Conservation (phyloP, 2,888 invertebrate genomes). For the Gonocerus acuteangulatus region DNA sequence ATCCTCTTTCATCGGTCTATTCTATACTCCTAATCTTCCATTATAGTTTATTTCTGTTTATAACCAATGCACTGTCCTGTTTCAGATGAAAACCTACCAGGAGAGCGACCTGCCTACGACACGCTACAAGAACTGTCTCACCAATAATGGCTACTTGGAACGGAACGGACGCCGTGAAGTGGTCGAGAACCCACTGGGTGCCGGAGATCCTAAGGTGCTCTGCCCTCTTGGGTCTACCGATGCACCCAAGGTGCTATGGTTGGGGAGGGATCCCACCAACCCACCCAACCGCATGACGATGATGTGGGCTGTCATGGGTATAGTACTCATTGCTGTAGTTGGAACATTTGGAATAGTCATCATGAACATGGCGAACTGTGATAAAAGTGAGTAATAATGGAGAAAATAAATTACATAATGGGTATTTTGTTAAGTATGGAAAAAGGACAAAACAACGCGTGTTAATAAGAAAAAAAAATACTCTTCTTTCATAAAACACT, state of each 20-base stretch:
- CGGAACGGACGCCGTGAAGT: conserved; percentile 31
- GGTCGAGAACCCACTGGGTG: conserved; percentile 33
- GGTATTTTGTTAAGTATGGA: too few species aligned
- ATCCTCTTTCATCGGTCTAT: too few species aligned
- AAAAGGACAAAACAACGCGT: too few species aligned
- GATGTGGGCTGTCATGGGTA: conserved; percentile 23
- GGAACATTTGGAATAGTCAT: conserved; percentile 27
- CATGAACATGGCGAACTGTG: conserved; percentile 24
- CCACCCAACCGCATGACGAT: conserved; percentile 26
- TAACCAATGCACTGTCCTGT: too few species aligned
- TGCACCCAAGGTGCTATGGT: conserved; percentile 29
- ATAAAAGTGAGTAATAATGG: neutral
- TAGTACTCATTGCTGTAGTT: conserved; percentile 28
- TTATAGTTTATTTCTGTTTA: too few species aligned
- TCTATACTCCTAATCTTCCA: too few species aligned
- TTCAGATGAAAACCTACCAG: conserved; percentile 14
- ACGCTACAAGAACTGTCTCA: conserved; percentile 8
- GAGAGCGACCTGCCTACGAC: conserved; percentile 15
- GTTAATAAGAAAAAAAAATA: too few species aligned
- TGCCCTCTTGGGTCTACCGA: conserved; percentile 8
- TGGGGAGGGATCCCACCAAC: conserved; percentile 14
- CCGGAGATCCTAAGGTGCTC: neutral
- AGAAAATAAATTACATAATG: too few species aligned
- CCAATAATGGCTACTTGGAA: conserved; percentile 24
- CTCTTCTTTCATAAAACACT: too few species aligned